These are phyloP conservation scores for Gambusia affinis DNA, from an alignment of 2,113 vertebrate species.

Conservation along the genomic window DNA sequence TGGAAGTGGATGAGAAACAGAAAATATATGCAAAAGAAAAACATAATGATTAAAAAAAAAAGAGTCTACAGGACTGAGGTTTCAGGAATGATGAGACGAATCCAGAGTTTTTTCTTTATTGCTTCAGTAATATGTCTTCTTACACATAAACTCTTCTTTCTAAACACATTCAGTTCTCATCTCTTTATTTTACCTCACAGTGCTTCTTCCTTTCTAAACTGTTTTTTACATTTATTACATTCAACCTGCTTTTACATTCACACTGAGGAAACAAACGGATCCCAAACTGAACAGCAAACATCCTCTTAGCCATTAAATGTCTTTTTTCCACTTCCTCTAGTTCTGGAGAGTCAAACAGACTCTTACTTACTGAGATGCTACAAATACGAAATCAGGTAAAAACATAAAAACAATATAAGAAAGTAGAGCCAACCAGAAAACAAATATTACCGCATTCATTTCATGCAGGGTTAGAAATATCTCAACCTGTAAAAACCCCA, in stretches of 20 bases:
- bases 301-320: no score
- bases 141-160: slow-evolving; percentile 4
- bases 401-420: slow-evolving; percentile 5
- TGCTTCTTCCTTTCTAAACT: slow-evolving; percentile 2
- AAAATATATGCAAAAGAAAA: no score
- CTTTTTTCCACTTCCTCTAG: no score
- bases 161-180: slow-evolving; percentile 1
- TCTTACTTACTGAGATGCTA: slow-evolving; percentile 2
- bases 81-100: background rate
- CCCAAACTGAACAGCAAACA: no score
- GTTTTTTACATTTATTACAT: background rate
- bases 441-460: background rate
- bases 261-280: background rate
- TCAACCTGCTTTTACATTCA: background rate
- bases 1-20: no score
- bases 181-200: background rate
- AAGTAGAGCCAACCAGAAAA: background rate
- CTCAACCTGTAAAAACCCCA: background rate
- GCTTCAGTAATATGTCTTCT: slow-evolving; percentile 4
- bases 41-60: no score
- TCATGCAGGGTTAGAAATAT: background rate
- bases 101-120: slow-evolving; percentile 14
- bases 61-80: background rate
- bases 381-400: slow-evolving; percentile 13
- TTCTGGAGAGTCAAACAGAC: background rate